Conservation (phyloP, 2,113 vertebrate genomes). For the Dicrurus megarhynchus region DNA sequence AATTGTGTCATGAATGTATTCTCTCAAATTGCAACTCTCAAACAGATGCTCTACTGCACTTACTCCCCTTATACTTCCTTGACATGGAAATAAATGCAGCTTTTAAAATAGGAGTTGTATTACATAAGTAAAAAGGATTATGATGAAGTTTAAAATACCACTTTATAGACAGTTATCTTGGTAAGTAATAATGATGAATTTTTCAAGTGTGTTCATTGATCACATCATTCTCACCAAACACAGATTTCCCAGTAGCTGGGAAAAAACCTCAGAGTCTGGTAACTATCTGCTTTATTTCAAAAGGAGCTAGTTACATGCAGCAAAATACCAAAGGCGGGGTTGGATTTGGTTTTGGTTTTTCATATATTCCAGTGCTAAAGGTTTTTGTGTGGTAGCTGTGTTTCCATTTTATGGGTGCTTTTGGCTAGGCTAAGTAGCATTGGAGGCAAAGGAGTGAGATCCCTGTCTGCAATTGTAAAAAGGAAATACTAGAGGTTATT, state of each 20-base stretch:
- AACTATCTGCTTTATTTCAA: background rate
- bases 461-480: background rate
- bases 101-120: background rate
- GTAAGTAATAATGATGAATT: background rate
- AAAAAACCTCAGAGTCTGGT: fast-evolving
- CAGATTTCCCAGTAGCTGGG: background rate
- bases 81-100: background rate
- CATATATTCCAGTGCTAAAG: background rate
- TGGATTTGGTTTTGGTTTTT: background rate
- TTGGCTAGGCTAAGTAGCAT: background rate
- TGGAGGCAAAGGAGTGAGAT: background rate
- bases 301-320: background rate
- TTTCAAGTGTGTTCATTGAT: background rate
- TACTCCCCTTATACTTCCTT: background rate
- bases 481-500: background rate
- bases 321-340: background rate
- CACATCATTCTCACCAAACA: background rate
- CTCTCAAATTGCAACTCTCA: background rate
- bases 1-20: background rate
- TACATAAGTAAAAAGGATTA: background rate
- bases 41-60: background rate
- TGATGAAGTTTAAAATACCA: background rate
- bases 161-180: background rate
- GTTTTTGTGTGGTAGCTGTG: background rate
- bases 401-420: background rate